Base-by-base conservation (phyloP, 2,797 vertebrate genomes). In the Rhinella marina region DNA sequence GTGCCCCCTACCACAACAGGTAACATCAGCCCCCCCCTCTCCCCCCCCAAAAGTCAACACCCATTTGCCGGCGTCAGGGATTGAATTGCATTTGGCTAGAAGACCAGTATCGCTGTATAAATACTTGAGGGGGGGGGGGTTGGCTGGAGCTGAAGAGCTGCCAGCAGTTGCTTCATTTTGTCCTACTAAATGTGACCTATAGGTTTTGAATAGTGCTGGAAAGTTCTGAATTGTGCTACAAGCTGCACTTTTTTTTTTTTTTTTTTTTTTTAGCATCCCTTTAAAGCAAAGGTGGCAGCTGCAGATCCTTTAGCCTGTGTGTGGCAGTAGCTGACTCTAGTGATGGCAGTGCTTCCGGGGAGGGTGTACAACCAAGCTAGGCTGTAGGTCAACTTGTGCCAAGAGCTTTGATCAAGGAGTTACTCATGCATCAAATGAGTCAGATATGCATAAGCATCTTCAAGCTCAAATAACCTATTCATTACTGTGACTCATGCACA, bases 341-440 rank as follows among this genome's bases (percentile, higher is more conserved):
- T 66, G 17, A 82, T 25, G 81, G 80, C 85, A 89, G 50, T 2
- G 62, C 54, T 86, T 89, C 73, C 52, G 25, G 84, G 54, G 72
- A 89, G 13, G 50, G 72, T 32, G 57, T 25, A 73, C 75, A 75
- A 86, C 68, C 64, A 80, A 48, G 70, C 32, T 19, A 57, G 75
- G 84, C 27, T 64, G n/a, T 54, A 66, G 62, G 54, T 79, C 61
- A 83, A 10, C 21, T 64, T 62, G n/a, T 84, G 89, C 86, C 86
- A 84, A 73, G 79, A 87, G 85, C 82, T 68, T 29, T 52, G 86
- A 90, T 84, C 27, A 90, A 85, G 50, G 72, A 70, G 76, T 90
- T 90, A 87, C 86, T 89, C 88, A 89, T 73, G 54, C 64, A 23
- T 86, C 59, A 82, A 79, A 79, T 89, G 88, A 89, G 81, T 89